Evolutionary conservation across 64 coral and sea anemone species (phyloP), one percentile per base, ranked within the genome.

Genomic region (Pocillopora verrucosa): DNA sequence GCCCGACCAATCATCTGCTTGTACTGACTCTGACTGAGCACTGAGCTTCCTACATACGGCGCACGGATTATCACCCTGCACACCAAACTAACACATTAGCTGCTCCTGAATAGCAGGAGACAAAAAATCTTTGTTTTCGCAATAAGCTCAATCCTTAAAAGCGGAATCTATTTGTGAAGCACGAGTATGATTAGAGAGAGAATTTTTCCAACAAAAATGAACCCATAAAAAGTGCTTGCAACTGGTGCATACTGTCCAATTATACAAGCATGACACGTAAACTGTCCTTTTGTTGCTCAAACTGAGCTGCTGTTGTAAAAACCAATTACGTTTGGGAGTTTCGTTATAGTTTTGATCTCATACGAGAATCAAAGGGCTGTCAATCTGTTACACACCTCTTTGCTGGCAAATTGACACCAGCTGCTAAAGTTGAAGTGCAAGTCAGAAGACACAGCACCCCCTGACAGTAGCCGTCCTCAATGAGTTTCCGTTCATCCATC

Each of bases 1-100:
- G 96, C 96, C 19, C 96, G 88, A 73, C 96, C 96, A 87, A 98
- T 95, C 96, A 98, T 98, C 91, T 98, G 96, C 34, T 98, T 98
- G 77, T 98, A 98, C 19, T 98, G 96, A 91, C 91, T 98, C 19
- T 92, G 82, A 16, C 76, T 93, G 12, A 98, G 87, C 58, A 95
- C 61, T 5, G 75, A 83, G 37, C 59, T 90, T 9, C 93, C 96
- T n/a, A 98, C 84, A 59, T 95, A 98, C n/a, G 96, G 96, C 17
- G 93, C 89, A 63, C 96, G 90, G 41, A 98, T 83, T 69, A 98
- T 98, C 0, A 98, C 96, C 63, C 96, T 98, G 65, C 65, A 57
- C 41, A 90, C 22, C 13, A 85, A 19, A 51, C 16, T 22, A 11
- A 34, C 0, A 15, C 36, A 36, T 7, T 35, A 19, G 11, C 41